These are phyloP conservation scores for Laothoe populi DNA, from an alignment of 2,888 invertebrate species.

Conservation along the genomic window DNA sequence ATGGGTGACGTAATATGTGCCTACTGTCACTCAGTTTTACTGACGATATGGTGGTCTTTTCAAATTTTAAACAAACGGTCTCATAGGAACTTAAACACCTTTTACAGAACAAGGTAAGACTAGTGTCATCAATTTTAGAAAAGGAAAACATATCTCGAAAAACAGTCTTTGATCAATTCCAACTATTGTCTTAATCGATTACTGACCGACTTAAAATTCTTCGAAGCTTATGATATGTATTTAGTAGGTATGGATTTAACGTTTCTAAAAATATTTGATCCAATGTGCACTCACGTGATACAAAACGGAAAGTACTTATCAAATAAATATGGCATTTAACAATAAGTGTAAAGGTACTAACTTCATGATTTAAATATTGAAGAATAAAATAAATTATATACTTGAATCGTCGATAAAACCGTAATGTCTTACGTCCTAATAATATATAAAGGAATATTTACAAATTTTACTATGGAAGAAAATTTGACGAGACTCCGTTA, in stretches of 20 bases:
- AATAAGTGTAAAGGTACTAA: constrained; percentile 78
- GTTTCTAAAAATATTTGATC: constrained; percentile 3
- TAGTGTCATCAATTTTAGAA: constrained; percentile 51
- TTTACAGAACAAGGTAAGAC: constrained; percentile 52
- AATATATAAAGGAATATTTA: constrained; percentile 79
- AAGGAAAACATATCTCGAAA: constrained; percentile 60
- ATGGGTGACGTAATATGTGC: constrained; percentile 51
- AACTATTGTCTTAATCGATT: constrained; percentile 59
- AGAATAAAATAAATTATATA: constrained; percentile 81
- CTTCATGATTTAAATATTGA: constrained; percentile 77
- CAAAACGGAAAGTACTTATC: constrained; percentile 62
- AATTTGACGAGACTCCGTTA: constrained; percentile 67
- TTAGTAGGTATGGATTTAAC: constrained; percentile 57
- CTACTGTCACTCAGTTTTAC: constrained; percentile 55
- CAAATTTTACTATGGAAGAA: constrained; percentile 85
- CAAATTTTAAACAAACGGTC: constrained; percentile 41
- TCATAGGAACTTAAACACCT: constrained; percentile 60
- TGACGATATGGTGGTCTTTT: constrained; percentile 47
- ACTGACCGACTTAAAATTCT: constrained; percentile 43
- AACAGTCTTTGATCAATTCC: constrained; percentile 84
- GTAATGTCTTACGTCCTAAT: constrained; percentile 65
- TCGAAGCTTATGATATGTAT: constrained; percentile 64
- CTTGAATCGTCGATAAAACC: constrained; percentile 76
- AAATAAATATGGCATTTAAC: constrained; percentile 83
- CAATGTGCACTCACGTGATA: constrained; percentile 15